Conservation (phyloP, 2,888 invertebrate genomes). For the Lepetodrilus schrolli region DNA sequence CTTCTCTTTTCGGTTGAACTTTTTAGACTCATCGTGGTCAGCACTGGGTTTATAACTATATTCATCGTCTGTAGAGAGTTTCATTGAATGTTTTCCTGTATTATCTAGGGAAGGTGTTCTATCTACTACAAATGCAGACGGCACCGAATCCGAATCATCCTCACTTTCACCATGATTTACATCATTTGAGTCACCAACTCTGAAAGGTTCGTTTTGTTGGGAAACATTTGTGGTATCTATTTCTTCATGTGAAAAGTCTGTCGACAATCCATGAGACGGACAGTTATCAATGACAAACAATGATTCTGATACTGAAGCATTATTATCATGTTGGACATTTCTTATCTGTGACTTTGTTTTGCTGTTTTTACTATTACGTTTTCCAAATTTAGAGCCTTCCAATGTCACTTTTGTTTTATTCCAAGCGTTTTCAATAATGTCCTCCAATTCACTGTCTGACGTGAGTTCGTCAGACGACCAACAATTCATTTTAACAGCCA, state of each 20-base stretch:
- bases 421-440: slow-evolving; percentile 12
- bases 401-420: not conserved
- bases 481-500: not conserved
- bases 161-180: not conserved
- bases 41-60: too few relatives aligned
- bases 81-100: not conserved
- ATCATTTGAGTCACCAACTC: not conserved
- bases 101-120: not conserved
- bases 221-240: not conserved
- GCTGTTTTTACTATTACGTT: not conserved
- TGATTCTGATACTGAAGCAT: not conserved
- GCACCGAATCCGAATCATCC: not conserved
- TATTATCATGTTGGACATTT: not conserved
- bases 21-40: not conserved
- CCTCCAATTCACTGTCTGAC: slow-evolving; percentile 15
- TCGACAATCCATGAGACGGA: not conserved
- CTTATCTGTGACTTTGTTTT: not conserved
- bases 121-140: not conserved
- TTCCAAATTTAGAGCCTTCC: not conserved
- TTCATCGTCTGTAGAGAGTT: not conserved
- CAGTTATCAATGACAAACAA: not conserved
- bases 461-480: slow-evolving; percentile 5
- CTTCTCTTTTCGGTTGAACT: not conserved
- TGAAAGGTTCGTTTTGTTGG: not conserved
- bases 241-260: not conserved